phyloP scores from a whole-genome alignment of 2,113 vertebrate species.

The Semnornis frantzii region DNA sequence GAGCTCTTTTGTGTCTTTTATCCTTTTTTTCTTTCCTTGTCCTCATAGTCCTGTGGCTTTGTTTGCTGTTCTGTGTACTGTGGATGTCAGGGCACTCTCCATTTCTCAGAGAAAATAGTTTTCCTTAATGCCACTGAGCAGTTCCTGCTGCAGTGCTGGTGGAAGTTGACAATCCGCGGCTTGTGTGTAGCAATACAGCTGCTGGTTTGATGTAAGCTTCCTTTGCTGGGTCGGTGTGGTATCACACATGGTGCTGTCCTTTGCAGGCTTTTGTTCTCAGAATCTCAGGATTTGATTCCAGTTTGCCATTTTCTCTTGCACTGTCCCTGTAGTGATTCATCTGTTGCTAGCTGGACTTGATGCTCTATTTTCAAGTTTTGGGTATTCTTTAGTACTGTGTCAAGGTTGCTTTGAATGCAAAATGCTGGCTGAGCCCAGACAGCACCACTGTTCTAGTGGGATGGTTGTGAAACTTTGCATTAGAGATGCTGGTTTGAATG shows the following conservation, averaged over 20 bases:
- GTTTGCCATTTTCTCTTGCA: not conserved
- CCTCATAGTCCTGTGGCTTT: fast-evolving
- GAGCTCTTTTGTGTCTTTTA: fast-evolving
- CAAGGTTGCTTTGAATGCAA: not conserved
- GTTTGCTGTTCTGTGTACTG: fast-evolving
- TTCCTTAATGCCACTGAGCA: fast-evolving
- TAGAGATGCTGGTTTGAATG: not conserved
- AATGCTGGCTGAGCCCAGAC: not conserved
- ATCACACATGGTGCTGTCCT: not conserved
- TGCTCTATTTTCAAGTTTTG: fast-evolving
- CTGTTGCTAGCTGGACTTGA: not conserved
- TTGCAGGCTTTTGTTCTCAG: not conserved
- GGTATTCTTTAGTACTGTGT: not conserved
- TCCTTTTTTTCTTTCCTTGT: not conserved
- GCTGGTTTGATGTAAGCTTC: fast-evolving
- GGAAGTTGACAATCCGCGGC: not conserved
- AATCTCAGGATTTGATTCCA: not conserved
- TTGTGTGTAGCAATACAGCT: not conserved
- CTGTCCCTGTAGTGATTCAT: fast-evolving
- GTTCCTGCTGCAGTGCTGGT: not conserved
- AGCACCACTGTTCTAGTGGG: not conserved
- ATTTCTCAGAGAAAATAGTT: fast-evolving
- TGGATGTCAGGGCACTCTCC: fast-evolving
- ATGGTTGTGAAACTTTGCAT: not conserved
- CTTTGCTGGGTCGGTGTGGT: no score